A percentile compares a stretch with the other conserved stretches of the same genome.
Conservation (phyloP, 1,140 invertebrate genomes). For the Hydropsyche tenuis region DNA sequence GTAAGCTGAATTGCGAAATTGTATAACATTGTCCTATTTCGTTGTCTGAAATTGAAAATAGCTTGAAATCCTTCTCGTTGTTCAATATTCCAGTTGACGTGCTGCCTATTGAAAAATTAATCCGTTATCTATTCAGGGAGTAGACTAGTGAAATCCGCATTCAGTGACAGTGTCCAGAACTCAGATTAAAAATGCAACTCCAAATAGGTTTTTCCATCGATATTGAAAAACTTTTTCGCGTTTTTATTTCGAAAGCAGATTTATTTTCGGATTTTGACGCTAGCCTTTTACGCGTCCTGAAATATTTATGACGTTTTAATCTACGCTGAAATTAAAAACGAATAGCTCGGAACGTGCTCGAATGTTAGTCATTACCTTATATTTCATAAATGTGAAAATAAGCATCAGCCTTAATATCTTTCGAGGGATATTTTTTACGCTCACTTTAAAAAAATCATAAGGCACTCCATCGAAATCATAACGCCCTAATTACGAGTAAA, state of each 20-base stretch:
- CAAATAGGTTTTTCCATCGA: not conserved
- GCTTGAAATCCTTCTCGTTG: not conserved
- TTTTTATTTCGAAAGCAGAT: not conserved
- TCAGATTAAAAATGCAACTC: slow-evolving; percentile 1
- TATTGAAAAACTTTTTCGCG: not conserved
- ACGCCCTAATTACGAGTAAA: too few relatives aligned
- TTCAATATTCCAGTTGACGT: not conserved
- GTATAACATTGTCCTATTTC: too few relatives aligned
- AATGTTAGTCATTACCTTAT: too few relatives aligned
- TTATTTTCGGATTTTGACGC: not conserved
- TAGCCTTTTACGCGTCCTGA: not conserved
- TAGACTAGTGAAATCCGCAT: not conserved
- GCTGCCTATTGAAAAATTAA: slow-evolving; percentile 12
- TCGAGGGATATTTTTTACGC: too few relatives aligned
- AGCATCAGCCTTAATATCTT: too few relatives aligned
- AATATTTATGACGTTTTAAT: slow-evolving; percentile 8
- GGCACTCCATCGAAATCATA: too few relatives aligned
- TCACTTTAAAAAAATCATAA: too few relatives aligned
- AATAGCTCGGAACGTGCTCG: too few relatives aligned
- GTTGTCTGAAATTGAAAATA: too few relatives aligned
- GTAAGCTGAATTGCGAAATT: too few relatives aligned
- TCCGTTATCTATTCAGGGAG: not conserved
- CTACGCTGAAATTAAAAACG: not conserved
- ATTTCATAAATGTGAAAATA: too few relatives aligned
- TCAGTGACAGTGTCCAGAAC: not conserved